A percentile compares a stretch with the other conserved stretches of the same genome.
These are phyloP conservation scores for Tragelaphus buxtoni DNA, from an alignment of 2,113 vertebrate species.

Conservation along the genomic window DNA sequence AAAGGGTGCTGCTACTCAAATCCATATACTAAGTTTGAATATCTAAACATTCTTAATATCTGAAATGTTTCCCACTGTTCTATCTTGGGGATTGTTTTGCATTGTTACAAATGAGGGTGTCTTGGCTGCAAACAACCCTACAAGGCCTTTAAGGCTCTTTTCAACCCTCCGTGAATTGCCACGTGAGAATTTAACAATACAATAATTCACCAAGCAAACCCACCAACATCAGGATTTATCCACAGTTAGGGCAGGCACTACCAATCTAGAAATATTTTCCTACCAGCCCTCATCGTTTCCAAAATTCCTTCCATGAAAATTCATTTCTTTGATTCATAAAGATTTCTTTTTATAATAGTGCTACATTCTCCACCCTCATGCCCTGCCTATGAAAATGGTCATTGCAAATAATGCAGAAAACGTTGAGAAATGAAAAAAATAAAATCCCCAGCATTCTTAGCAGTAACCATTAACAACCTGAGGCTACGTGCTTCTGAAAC, in stretches of 20 bases:
- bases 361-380: background rate
- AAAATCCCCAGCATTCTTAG: background rate
- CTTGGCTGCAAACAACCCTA: background rate
- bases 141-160: background rate
- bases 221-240: background rate
- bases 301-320: slow-evolving; percentile 7
- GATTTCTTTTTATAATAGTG: background rate
- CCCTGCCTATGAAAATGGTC: background rate
- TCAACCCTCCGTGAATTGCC: background rate
- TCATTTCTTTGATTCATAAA: slow-evolving; percentile 19
- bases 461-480: background rate
- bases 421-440: background rate
- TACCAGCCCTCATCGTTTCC: background rate
- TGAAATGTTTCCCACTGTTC: background rate
- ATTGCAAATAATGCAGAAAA: background rate
- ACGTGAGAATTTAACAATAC: background rate
- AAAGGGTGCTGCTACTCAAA: background rate
- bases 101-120: background rate
- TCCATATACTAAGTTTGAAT: background rate
- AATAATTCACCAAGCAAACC: background rate
- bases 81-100: background rate
- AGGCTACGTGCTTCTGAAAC: background rate
- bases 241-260: background rate
- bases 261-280: background rate
- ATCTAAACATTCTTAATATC: background rate